These are phyloP conservation scores for Camelus bactrianus DNA, from an alignment of 2,113 vertebrate genomes.

Conservation along the genomic window DNA sequence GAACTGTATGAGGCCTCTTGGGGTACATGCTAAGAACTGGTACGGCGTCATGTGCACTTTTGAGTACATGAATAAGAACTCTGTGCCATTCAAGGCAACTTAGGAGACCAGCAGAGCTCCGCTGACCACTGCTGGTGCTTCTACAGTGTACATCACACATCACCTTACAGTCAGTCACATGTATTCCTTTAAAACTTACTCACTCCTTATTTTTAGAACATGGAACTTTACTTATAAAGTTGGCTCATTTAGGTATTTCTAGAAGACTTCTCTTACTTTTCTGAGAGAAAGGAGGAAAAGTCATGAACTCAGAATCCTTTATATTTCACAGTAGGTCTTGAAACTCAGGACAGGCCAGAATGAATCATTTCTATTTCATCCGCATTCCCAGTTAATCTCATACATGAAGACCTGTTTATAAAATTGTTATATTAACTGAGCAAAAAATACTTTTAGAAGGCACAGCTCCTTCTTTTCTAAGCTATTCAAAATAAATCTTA, in stretches of 20 bases:
- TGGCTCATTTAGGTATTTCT: not conserved
- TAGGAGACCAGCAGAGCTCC: not conserved
- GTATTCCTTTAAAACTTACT: not conserved
- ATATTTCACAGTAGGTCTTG: not conserved
- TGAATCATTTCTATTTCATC: not conserved
- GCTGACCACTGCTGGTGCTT: not conserved
- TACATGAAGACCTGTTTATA: not conserved
- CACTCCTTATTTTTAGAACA: not conserved
- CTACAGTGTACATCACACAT: not conserved
- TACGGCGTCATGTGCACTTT: not conserved
- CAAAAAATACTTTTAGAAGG: constrained; percentile 24
- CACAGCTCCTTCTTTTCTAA: not conserved
- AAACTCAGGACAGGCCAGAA: not conserved
- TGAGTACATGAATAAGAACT: not conserved
- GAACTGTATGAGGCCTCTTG: not conserved
- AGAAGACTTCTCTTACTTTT: not conserved
- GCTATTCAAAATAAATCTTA: not conserved
- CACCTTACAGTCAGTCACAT: not conserved
- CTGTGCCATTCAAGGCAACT: not conserved
- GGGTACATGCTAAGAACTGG: not conserved
- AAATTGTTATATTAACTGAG: not conserved
- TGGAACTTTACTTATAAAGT: not conserved
- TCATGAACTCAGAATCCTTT: not conserved
- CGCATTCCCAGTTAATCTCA: not conserved
- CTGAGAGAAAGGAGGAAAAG: not conserved